phyloP scores from a whole-genome alignment of 2,113 vertebrate genomes.

The Cynoglossus semilaevis region DNA sequence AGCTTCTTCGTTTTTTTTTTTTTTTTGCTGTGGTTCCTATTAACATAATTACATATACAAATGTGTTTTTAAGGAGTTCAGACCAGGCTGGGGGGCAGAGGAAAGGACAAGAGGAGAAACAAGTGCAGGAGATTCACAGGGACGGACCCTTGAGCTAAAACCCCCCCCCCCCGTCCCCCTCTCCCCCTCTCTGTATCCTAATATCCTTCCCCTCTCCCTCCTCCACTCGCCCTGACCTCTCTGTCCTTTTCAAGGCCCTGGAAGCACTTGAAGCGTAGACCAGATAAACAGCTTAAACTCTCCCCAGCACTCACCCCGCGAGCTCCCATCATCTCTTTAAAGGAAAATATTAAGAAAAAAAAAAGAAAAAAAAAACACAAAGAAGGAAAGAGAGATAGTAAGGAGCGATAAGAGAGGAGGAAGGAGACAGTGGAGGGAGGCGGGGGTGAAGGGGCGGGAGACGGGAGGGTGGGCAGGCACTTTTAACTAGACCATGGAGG shows the following conservation, averaged over 20 bases:
- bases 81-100: conserved; percentile 21
- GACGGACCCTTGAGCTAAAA: conserved; percentile 46
- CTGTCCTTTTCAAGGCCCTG: conserved; percentile 61
- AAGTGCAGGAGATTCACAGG: conserved; percentile 18
- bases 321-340: conserved; percentile 69
- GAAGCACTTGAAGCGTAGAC: conserved; percentile 68
- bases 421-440: not conserved
- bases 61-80: conserved; percentile 30
- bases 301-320: conserved; percentile 55
- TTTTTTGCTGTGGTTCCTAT: conserved; percentile 26
- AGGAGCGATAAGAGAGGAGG: conserved; percentile 18
- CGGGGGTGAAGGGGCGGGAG: not conserved
- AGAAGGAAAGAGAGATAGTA: conserved; percentile 36
- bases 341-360: conserved; percentile 40
- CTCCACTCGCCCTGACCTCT: conserved; percentile 64
- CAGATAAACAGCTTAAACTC: conserved; percentile 74
- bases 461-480: conserved; percentile 1
- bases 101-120: conserved; percentile 39
- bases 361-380: conserved; percentile 30
- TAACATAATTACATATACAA: conserved; percentile 50
- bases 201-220: conserved; percentile 23
- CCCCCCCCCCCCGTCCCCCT: conserved; percentile 37
- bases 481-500: conserved; percentile 56
- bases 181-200: conserved; percentile 24
- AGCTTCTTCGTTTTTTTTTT: too few species aligned